Evolutionary conservation across 2,888 invertebrate species (phyloP).

Genomic region (Nomada goodeniana): DNA sequence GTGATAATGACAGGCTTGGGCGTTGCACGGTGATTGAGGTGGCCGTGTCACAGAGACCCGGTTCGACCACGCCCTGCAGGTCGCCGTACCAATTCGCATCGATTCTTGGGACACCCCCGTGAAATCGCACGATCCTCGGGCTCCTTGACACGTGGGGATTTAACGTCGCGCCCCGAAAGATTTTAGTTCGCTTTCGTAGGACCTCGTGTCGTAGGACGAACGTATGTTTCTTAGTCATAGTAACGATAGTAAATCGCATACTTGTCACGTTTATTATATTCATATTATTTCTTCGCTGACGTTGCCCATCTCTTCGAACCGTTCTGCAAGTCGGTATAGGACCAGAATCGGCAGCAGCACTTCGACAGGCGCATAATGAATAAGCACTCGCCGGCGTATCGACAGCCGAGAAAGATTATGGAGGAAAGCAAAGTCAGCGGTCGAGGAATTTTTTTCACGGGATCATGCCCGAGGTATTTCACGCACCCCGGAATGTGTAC

Average conservation of each 20-base stretch:
- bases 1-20: constrained; percentile 84
- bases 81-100: constrained; percentile 75
- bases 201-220: not conserved
- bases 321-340: no score
- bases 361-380: no score
- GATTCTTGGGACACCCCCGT: constrained; percentile 67
- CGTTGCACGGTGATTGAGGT: constrained; percentile 82
- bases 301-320: no score
- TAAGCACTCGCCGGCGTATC: not conserved
- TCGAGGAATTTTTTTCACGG: constrained; percentile 33
- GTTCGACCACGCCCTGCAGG: constrained; percentile 79
- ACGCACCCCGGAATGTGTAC: constrained; percentile 19
- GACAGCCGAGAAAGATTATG: constrained; percentile 1
- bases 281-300: no score
- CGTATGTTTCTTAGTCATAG: no score
- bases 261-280: no score
- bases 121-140: constrained; percentile 24
- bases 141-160: not conserved
- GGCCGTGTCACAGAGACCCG: constrained; percentile 81
- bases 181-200: not conserved
- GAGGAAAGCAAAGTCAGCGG: not conserved
- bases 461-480: constrained; percentile 6
- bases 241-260: no score
- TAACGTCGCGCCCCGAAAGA: not conserved
- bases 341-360: no score